These are phyloP conservation scores for Picus viridis DNA, from an alignment of 2,797 vertebrate genomes.

Conservation along the genomic window DNA sequence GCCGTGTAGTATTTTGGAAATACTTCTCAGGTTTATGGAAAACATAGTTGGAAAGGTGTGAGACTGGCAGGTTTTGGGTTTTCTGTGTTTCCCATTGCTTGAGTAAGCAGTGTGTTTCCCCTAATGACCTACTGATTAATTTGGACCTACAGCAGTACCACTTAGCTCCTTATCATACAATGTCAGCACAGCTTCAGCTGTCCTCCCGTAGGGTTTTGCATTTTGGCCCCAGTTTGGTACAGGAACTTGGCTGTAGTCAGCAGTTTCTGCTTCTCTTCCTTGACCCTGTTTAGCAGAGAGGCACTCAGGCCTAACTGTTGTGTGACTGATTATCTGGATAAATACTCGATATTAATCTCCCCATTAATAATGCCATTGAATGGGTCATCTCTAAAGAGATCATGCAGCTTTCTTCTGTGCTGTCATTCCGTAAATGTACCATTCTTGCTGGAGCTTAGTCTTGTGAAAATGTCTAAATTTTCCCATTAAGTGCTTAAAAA, in stretches of 20 bases:
- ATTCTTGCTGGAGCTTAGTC: slow-evolving; percentile 58
- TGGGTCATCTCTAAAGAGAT: neutral
- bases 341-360: neutral
- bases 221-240: fast-evolving
- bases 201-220: neutral
- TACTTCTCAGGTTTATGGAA: neutral
- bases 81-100: neutral
- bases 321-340: neutral
- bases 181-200: neutral
- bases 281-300: neutral
- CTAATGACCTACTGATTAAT: neutral
- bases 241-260: neutral
- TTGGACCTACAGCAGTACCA: neutral
- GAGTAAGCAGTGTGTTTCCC: neutral
- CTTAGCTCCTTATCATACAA: neutral
- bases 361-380: neutral
- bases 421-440: slow-evolving; percentile 56
- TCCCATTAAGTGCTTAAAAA: slow-evolving; percentile 82
- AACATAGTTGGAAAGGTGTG: neutral
- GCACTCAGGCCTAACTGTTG: neutral
- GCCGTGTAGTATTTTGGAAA: neutral
- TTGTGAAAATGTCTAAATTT: slow-evolving; percentile 80
- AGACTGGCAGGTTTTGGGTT: neutral
- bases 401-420: neutral
- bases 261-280: neutral